phyloP scores from a whole-genome alignment of 2,888 invertebrate species.

The Salticus scenicus region DNA sequence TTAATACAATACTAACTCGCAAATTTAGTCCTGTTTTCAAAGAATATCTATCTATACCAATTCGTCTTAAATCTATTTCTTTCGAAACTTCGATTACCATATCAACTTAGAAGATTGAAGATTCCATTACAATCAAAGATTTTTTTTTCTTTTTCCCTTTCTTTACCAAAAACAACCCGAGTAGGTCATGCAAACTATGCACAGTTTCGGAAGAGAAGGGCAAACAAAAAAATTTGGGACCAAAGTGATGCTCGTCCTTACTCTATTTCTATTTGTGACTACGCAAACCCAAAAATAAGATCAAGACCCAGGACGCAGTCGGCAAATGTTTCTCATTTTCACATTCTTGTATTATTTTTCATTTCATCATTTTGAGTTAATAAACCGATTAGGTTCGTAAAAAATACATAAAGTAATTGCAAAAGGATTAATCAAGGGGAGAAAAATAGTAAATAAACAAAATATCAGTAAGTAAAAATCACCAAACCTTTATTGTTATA shows the following conservation, averaged over 20 bases:
- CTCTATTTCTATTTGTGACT: constrained; percentile 69
- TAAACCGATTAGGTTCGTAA: no score
- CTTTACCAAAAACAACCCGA: constrained; percentile 27
- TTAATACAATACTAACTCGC: constrained; percentile 37
- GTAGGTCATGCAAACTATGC: constrained; percentile 58
- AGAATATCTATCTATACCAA: constrained; percentile 65
- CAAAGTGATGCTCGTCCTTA: constrained; percentile 64
- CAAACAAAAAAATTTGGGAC: constrained; percentile 52
- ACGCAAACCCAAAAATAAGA: constrained; percentile 68
- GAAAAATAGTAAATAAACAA: not conserved
- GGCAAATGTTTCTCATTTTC: not conserved
- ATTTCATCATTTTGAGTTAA: no score
- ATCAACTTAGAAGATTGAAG: constrained; percentile 37
- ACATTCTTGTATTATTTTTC: constrained; percentile 1
- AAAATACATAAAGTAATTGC: no score
- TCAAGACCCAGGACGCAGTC: constrained; percentile 52
- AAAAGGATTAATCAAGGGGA: no score
- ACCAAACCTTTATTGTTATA: not conserved
- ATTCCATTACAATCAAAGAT: constrained; percentile 34
- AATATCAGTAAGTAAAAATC: not conserved
- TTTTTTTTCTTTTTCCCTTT: not conserved
- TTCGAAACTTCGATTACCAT: constrained; percentile 69
- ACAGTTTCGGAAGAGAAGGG: constrained; percentile 42
- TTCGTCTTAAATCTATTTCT: constrained; percentile 65
- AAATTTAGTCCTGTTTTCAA: constrained; percentile 61